Conservation (phyloP, 2,888 invertebrate genomes). For the Temnothorax unifasciatus region DNA sequence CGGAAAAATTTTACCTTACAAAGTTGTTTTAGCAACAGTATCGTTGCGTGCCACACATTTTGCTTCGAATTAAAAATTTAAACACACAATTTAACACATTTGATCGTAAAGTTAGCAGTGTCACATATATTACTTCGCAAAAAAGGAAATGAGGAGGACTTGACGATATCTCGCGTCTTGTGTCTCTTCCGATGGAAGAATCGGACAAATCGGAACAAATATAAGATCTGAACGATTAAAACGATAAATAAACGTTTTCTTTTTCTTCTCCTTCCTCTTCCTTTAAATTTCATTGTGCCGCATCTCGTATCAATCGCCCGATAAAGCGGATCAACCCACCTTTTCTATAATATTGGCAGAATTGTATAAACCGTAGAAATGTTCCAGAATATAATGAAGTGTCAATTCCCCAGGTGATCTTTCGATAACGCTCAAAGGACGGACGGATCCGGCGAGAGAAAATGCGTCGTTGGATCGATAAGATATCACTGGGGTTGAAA, state of each 20-base stretch:
- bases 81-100: not conserved
- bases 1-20: conserved; percentile 4
- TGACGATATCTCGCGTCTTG: too few relatives aligned
- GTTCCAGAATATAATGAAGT: conserved; percentile 86
- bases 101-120: not conserved
- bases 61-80: not conserved
- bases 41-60: not conserved
- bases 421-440: conserved; percentile 83
- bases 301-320: not conserved
- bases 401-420: conserved; percentile 82
- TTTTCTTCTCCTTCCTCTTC: too few relatives aligned
- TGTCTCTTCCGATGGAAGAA: too few relatives aligned
- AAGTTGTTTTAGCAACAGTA: not conserved
- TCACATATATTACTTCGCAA: too few relatives aligned
- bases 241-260: too few relatives aligned
- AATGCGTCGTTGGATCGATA: conserved; percentile 84
- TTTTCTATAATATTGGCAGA: conserved; percentile 82
- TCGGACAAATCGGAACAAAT: too few relatives aligned
- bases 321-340: conserved; percentile 75
- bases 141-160: too few relatives aligned
- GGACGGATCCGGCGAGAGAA: conserved; percentile 80
- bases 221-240: too few relatives aligned
- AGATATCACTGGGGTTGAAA: conserved; percentile 85
- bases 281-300: not conserved
- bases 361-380: conserved; percentile 85